These are phyloP conservation scores for Melanophora roralis DNA, from an alignment of 2,888 invertebrate species.

Conservation along the genomic window DNA sequence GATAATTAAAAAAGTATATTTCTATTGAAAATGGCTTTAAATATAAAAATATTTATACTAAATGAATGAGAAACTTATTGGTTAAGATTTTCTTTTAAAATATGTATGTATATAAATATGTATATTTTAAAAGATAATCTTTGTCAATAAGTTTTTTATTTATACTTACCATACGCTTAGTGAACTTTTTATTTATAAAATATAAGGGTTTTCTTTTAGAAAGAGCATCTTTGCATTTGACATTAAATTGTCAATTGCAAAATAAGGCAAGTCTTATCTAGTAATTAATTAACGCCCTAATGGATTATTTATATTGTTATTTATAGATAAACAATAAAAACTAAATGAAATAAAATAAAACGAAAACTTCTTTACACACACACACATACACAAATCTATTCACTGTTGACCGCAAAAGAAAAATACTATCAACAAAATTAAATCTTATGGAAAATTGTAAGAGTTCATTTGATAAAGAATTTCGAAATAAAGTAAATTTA, in stretches of 20 bases:
- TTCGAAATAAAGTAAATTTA: conserved; percentile 40
- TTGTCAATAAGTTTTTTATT: too few species aligned
- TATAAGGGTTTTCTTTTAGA: neutral
- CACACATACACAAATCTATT: too few species aligned
- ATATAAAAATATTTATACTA: too few species aligned
- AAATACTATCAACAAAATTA: conserved; percentile 34
- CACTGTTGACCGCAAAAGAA: conserved; percentile 28
- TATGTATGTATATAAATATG: too few species aligned
- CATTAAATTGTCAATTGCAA: conserved; percentile 14
- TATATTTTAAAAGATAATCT: too few species aligned
- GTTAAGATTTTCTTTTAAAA: too few species aligned
- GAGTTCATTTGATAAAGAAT: neutral
- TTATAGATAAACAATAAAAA: conserved; percentile 29
- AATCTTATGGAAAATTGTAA: conserved; percentile 30
- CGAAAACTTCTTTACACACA: neutral
- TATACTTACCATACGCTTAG: too few species aligned
- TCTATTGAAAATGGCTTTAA: too few species aligned
- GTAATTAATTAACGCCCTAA: conserved; percentile 34
- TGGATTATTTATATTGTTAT: neutral
- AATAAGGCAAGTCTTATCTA: conserved; percentile 19
- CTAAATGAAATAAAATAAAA: conserved; percentile 33
- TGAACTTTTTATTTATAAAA: neutral
- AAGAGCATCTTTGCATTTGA: neutral
- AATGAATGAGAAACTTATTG: too few species aligned
- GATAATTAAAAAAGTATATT: too few species aligned